phyloP scores from a whole-genome alignment of 1,140 invertebrate species.

The Hylaeus anthracinus region DNA sequence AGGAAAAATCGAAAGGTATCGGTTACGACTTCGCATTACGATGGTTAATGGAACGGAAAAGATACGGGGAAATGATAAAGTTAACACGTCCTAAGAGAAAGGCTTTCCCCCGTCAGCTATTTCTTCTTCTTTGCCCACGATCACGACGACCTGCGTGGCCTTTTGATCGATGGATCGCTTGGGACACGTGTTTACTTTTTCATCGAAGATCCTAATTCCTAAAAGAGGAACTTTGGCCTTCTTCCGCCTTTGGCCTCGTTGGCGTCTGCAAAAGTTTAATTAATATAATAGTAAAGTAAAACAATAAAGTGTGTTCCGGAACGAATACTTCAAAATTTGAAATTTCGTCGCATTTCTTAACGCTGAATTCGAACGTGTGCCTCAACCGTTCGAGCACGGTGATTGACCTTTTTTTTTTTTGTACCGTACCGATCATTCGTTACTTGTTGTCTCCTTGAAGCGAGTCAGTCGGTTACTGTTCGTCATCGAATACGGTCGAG shows the following conservation, averaged over 20 bases:
- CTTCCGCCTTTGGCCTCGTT: background rate
- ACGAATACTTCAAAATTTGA: no score
- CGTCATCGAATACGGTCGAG: no score
- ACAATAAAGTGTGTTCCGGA: no score
- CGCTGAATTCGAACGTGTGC: no score
- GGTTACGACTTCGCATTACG: background rate
- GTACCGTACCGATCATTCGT: no score
- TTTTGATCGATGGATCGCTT: constrained; percentile 24
- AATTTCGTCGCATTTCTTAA: no score
- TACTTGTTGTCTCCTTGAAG: no score
- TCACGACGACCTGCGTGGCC: background rate
- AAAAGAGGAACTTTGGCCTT: background rate
- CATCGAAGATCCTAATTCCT: constrained; percentile 38
- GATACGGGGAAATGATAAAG: constrained; percentile 45
- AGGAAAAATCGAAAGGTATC: background rate
- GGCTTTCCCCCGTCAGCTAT: background rate
- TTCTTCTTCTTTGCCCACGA: background rate
- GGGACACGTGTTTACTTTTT: background rate
- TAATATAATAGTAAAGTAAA: background rate
- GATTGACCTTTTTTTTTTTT: no score
- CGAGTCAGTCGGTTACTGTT: no score
- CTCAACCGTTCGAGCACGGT: no score
- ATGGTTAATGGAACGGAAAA: constrained; percentile 32
- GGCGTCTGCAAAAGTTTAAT: background rate
- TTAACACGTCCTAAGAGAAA: constrained; percentile 38